Base-by-base conservation (phyloP, 35 echinoderm and acorn worm species). In the Strongylocentrotus purpuratus region DNA sequence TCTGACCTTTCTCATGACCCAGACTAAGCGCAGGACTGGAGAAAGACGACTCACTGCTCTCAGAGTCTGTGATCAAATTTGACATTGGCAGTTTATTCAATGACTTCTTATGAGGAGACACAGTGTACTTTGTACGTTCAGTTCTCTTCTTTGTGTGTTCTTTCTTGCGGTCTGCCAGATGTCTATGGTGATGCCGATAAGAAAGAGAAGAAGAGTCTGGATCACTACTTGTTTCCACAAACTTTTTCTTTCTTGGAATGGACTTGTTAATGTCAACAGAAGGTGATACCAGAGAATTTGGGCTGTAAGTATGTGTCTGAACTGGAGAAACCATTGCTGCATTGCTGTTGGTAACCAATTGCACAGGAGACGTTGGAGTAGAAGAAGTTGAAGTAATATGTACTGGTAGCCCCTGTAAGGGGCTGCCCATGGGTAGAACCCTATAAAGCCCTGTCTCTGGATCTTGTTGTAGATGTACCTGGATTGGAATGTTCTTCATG, bases 11-110 rank as follows among this genome's bases (percentile, higher is more conserved):
- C 10, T 97, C 94, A 41, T 33, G 61, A 41, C 55, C 92, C 20
- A 86, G 52, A 32, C 32, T 50, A 22, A 45, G 46, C 33, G 88
- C 85, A 9, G 94, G 97, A 86, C 90, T 95, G 47, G 87, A 96
- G 14, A 94, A 93, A 61, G 96, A 97, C 2, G 96, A 99, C 87
- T 99, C 98, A 88, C 98, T 99, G 45, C 98, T 99, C 88, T 99
- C 98, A 33, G 98, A 99, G 35, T 99, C 98, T 41, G 95, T 98
- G 31, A 20, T n/a, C 47, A 97, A 85, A 47, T 94, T 50, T 2
- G 85, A 85, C 20, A 25, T 46, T 59, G 96, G 20, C 31, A 92
- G 95, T 90, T 89, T 95, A 32, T 48, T 86, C 48, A 90, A 48
- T 32, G 88, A 31, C 95, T 95, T 86, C 94, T 96, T 97, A 33